Evolutionary conservation across 2,113 vertebrate genomes (phyloP).

Genomic region (Pseudopipra pipra): DNA sequence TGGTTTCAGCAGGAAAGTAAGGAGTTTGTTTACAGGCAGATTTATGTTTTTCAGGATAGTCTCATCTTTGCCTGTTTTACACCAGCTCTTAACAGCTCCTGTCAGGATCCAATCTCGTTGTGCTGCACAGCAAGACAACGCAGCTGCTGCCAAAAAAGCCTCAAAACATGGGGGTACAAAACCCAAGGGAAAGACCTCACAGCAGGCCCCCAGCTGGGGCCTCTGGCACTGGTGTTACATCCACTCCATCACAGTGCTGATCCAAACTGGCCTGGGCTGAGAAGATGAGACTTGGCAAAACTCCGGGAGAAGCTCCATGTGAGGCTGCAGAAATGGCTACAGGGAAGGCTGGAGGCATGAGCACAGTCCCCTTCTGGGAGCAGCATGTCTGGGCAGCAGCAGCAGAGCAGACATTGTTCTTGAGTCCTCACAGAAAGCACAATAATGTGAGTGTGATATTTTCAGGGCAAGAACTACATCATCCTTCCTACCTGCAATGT

Average conservation of each 20-base stretch:
- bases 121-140: not conserved
- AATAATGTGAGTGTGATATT: not conserved
- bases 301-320: not conserved
- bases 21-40: not conserved
- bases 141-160: not conserved
- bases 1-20: not conserved
- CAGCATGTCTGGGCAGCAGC: not conserved
- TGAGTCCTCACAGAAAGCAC: not conserved
- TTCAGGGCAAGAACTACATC: not conserved
- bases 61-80: not conserved
- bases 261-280: not conserved
- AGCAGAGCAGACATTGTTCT: not conserved
- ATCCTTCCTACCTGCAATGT: not conserved
- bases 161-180: not conserved
- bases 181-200: not conserved
- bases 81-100: not conserved
- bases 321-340: not conserved
- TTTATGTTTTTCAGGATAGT: accelerated
- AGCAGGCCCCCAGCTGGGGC: not conserved
- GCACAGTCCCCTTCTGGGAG: not conserved
- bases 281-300: not conserved
- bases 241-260: accelerated
- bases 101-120: not conserved
- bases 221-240: not conserved
- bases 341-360: not conserved